Base-by-base conservation (phyloP, 2,888 invertebrate species). In the Conchocele bisecta region DNA sequence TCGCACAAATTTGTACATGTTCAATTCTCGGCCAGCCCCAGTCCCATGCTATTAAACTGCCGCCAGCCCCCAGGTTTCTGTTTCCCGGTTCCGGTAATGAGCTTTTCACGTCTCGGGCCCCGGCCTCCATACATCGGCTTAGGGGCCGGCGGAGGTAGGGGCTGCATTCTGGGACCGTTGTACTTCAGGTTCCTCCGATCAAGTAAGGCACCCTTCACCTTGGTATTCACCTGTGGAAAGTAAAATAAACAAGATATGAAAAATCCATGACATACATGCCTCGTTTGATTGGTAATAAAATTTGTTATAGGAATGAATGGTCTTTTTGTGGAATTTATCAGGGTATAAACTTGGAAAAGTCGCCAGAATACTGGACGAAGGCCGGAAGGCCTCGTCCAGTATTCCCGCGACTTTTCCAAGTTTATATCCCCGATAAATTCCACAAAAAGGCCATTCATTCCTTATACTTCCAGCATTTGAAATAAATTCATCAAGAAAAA, bases 201-300 rank as follows among this genome's bases (percentile, higher is more conserved):
- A 13, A 76, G 56, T 26, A 88, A 60, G 3, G 82, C 84, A n/a
- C 79, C 71, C 60, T 88, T 86, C 4, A 89, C 83, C 26, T 84
- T 82, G 11, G 57, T 51, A 50, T 83, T 83, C 3, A 87, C 82
- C 89, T 89, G 70, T 24, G 72, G 76, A 50, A 31, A 13, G 53
- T 35, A 58, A 39, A 41, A 41, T 29, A 57, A 56, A 39, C 3
- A 35, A 0, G n/a, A n/a, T n/a, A n/a, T n/a, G n/a, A n/a, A n/a
- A n/a, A n/a, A n/a, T n/a, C n/a, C n/a, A 7, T 13, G 22, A 35
- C 6, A 54, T 63, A n/a, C 17, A 42, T 39, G 6, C 15, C 2
- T 33, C n/a, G n/a, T n/a, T n/a, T n/a, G n/a, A n/a, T n/a, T n/a
- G n/a, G n/a, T n/a, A n/a, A n/a, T n/a, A n/a, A n/a, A n/a, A n/a